Conservation (phyloP, 2,797 vertebrate genomes). For the Denticeps clupeoides region DNA sequence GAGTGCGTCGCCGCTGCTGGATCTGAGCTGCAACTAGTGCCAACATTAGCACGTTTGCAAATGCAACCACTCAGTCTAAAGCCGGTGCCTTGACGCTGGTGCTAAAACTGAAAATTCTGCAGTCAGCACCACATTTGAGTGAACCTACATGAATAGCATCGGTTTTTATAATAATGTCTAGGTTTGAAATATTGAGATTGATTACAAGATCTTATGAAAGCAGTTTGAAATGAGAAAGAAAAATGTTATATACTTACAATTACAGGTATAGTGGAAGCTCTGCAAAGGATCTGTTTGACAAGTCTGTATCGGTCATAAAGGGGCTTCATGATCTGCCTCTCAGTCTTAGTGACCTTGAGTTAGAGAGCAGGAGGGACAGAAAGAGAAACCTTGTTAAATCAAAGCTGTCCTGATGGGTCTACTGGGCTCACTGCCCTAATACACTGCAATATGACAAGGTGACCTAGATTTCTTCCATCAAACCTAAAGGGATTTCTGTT, state of each 20-base stretch:
- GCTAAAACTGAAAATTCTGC: no score
- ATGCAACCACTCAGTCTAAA: not conserved
- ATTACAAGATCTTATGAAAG: not conserved
- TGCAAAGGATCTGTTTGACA: conserved; percentile 92
- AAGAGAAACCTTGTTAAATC: not conserved
- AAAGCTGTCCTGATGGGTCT: not conserved
- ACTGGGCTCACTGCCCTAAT: not conserved
- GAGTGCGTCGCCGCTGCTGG: not conserved
- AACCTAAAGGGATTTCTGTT: not conserved
- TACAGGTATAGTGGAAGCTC: conserved; percentile 83
- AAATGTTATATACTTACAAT: conserved; percentile 79
- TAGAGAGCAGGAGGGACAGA: not conserved
- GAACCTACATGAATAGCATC: no score
- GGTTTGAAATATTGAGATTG: no score
- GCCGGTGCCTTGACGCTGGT: not conserved
- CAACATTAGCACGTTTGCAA: conserved; percentile 13
- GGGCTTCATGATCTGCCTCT: conserved; percentile 89
- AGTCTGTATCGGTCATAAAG: conserved; percentile 93
- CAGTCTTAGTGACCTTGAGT: conserved; percentile 78
- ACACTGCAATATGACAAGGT: not conserved
- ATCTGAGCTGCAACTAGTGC: conserved; percentile 1
- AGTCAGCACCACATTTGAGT: no score
- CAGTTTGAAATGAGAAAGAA: not conserved
- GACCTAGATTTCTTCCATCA: conserved; percentile 7
- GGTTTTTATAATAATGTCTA: no score